phyloP scores from a whole-genome alignment of 2,888 invertebrate genomes.

The Ectobius pallidus region DNA sequence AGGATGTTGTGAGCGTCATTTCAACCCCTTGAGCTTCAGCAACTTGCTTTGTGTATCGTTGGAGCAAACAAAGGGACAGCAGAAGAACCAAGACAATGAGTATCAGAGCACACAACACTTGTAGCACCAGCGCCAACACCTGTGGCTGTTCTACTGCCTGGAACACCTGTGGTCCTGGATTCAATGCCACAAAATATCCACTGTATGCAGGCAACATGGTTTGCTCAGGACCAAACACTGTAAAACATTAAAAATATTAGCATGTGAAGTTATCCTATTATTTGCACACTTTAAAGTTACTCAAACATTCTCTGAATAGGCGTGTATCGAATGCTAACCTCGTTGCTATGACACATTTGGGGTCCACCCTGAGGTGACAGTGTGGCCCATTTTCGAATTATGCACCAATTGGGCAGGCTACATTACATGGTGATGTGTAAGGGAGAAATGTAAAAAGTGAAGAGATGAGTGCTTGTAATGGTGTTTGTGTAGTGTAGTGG shows the following conservation, averaged over 20 bases:
- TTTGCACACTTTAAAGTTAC: no score
- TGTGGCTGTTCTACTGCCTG: slow-evolving; percentile 44
- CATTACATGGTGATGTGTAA: no score
- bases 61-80: slow-evolving; percentile 67
- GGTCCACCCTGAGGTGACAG: no score
- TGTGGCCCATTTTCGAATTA: no score
- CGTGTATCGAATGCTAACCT: no score
- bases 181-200: slow-evolving; percentile 74
- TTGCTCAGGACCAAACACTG: slow-evolving; percentile 59
- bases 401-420: no score
- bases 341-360: no score
- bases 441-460: no score
- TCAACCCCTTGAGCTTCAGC: slow-evolving; percentile 69
- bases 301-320: no score
- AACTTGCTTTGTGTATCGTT: slow-evolving; percentile 68
- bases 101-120: slow-evolving; percentile 70
- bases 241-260: slow-evolving; percentile 43
- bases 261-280: not conserved
- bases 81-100: slow-evolving; percentile 68
- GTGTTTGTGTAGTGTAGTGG: no score
- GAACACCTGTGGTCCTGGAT: slow-evolving; percentile 63
- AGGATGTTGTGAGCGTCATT: slow-evolving; percentile 69
- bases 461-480: no score
- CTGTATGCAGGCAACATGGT: slow-evolving; percentile 71
- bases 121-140: slow-evolving; percentile 56